These are phyloP conservation scores for Clinocottus analis DNA, from an alignment of 2,113 vertebrate species.

Conservation along the genomic window DNA sequence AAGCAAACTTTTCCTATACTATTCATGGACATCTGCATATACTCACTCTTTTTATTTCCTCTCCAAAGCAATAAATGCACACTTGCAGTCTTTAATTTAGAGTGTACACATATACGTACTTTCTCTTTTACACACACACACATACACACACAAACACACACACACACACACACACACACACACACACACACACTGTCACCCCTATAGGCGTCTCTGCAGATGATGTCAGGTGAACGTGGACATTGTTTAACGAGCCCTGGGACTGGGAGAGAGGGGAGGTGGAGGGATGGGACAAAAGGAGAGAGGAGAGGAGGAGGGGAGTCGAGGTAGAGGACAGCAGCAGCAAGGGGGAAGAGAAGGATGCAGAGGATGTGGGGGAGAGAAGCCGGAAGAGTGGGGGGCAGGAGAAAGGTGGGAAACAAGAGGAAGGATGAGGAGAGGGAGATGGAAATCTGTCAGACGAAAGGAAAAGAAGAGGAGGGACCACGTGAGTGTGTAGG, in stretches of 20 bases:
- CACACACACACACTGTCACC: slow-evolving; percentile 45
- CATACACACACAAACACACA: slow-evolving; percentile 34
- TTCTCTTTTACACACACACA: slow-evolving; percentile 30
- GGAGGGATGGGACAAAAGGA: slow-evolving; percentile 45
- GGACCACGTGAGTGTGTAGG: slow-evolving; percentile 54
- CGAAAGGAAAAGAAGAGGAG: slow-evolving; percentile 17
- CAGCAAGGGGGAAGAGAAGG: slow-evolving; percentile 25
- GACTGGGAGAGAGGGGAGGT: slow-evolving; percentile 42
- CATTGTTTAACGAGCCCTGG: slow-evolving; percentile 78
- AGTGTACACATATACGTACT: slow-evolving; percentile 5
- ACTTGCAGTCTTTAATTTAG: slow-evolving; percentile 42
- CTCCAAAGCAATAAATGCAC: slow-evolving; percentile 34
- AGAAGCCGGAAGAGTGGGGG: neutral
- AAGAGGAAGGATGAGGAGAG: slow-evolving; percentile 3
- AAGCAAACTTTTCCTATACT: slow-evolving; percentile 23
- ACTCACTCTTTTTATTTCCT: slow-evolving; percentile 24
- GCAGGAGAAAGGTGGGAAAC: neutral
- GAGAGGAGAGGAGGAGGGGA: slow-evolving; percentile 34
- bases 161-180: slow-evolving; percentile 11
- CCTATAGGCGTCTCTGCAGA: slow-evolving; percentile 64
- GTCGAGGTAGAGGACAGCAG: slow-evolving; percentile 64
- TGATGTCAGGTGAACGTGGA: slow-evolving; percentile 71
- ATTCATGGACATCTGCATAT: slow-evolving; percentile 25
- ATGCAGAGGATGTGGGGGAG: slow-evolving; percentile 1
- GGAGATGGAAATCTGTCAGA: slow-evolving; percentile 47